phyloP scores from a whole-genome alignment of 1,140 invertebrate species.

The Apocrypta bakeri region DNA sequence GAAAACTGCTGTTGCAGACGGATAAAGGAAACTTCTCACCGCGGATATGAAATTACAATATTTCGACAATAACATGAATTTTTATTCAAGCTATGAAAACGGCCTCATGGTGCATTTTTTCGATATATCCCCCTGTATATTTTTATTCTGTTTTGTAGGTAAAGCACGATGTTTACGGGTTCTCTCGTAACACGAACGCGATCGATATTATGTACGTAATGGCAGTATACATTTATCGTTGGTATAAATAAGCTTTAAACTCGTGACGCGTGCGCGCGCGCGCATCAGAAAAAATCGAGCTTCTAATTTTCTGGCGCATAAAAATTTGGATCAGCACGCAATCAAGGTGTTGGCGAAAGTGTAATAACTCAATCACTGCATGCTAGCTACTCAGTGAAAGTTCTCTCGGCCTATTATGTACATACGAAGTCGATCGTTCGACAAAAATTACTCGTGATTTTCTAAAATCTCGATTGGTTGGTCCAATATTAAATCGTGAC shows the following conservation, averaged over 20 bases:
- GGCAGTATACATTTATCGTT: not conserved
- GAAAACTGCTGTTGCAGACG: not conserved
- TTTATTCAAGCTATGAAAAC: no score
- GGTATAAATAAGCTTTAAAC: not conserved
- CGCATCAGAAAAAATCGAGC: not conserved
- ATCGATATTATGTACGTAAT: not conserved
- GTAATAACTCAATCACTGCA: constrained; percentile 39
- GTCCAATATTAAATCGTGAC: constrained; percentile 40
- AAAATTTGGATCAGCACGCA: constrained; percentile 11
- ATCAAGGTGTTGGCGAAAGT: constrained; percentile 41
- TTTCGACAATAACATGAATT: no score
- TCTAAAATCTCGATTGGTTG: constrained; percentile 28
- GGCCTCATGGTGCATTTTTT: not conserved
- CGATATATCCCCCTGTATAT: not conserved
- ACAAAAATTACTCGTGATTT: not conserved
- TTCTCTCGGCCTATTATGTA: not conserved
- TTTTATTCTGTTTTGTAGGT: no score
- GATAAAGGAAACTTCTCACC: not conserved
- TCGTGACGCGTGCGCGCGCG: not conserved
- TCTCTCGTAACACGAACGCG: not conserved
- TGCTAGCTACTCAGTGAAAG: constrained; percentile 1
- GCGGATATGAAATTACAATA: not conserved
- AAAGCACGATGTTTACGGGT: no score
- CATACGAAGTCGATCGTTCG: not conserved
- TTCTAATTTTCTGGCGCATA: not conserved